Base-by-base conservation (phyloP, 1,140 invertebrate species). In the Brachystomella parvula region DNA sequence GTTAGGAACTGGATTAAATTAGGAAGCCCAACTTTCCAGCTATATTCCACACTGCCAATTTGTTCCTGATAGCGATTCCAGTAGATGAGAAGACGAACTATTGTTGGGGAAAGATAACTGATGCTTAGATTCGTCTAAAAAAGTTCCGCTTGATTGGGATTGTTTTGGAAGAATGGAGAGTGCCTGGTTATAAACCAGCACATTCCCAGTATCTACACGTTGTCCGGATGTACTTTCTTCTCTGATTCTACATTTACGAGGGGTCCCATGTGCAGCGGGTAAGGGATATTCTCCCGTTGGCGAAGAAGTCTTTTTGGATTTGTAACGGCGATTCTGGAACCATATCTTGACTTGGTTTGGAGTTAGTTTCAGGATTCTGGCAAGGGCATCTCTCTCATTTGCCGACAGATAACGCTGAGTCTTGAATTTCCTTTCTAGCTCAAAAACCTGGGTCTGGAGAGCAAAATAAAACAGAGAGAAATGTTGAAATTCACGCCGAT, bases 391-490 rank as follows among this genome's bases (percentile, higher is more conserved):
- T 53, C 86, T 73, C 74, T 88, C 86, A 2, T 82, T 82, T 0
- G 86, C 85, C 1, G 84, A 87, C 12, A 88, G 78, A 74, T 88
- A 88, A 61, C 84, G 81, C 74, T 87, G 85, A 66, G 84, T 81
- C 67, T 85, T 82, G 75, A 88, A 88, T 44, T 84, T 77, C 49
- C 83, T 74, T 74, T 87, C 86, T 58, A 88, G 75, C 76, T 87
- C 84, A 75, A 82, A 82, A 2, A 86, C 84, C 81, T 98, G 96
- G 0, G 87, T 87, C 82, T 93, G 75, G n/a, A 32, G n/a, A 58
- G 58, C 29, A 35, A 60, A 61, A 53, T 3, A 21, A 28, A 28
- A 21, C 44, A 6, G n/a, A 63, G 19, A 15, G 33, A 56, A 53
- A 49, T 28, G 21, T 26, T 64, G 49, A 47, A n/a, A 32, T 29